Base-by-base conservation (phyloP, 1,140 invertebrate species). In the Leucophenga varia region DNA sequence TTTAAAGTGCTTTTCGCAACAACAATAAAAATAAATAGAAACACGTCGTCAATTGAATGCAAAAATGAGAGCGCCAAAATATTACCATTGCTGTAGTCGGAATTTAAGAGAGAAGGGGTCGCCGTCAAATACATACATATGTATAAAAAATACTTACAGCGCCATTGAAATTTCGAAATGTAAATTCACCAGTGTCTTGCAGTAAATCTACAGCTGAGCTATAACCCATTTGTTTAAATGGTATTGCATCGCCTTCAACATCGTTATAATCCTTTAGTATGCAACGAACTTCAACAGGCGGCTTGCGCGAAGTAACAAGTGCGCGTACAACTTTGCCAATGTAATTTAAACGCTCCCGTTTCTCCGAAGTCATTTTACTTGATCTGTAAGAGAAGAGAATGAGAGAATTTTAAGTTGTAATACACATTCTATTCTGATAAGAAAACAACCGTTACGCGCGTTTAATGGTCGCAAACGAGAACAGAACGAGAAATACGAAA, bases 301-400 rank as follows among this genome's bases (percentile, higher is more conserved):
- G 59, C 47, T 72, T 74, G 7, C 43, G 40, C 13, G 67, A 71
- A 31, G 52, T 64, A 22, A 67, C 55, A 2, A 74, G 25, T 0
- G 71, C 60, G 38, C 67, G 65, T 8, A 74, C 41, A 25, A 74
- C 58, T 10, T 49, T n/a, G 20, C 20, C 46, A 8, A 64, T 18
- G 20, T 58, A 13, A 10, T 46, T 54, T 3, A 72, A 1, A n/a
- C n/a, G n/a, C n/a, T n/a, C n/a, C 12, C 12, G 25, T 32, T 32
- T 14, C 31, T 14, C n/a, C n/a, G n/a, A n/a, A n/a, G n/a, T n/a
- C 22, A 25, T 25, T 25, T 25, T 25, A n/a, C 22, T 5, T 25
- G 10, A 25, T 22, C 42, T 43, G 12, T 14, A 43, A 40, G 22
- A 25, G 14, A 40, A 40, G 2, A 16, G n/a, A 39, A 35, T 35